Percentiles rank a stretch among this genome's conserved stretches.
phyloP scores from a whole-genome alignment of 2,797 vertebrate species.

The Australoheros facetus region DNA sequence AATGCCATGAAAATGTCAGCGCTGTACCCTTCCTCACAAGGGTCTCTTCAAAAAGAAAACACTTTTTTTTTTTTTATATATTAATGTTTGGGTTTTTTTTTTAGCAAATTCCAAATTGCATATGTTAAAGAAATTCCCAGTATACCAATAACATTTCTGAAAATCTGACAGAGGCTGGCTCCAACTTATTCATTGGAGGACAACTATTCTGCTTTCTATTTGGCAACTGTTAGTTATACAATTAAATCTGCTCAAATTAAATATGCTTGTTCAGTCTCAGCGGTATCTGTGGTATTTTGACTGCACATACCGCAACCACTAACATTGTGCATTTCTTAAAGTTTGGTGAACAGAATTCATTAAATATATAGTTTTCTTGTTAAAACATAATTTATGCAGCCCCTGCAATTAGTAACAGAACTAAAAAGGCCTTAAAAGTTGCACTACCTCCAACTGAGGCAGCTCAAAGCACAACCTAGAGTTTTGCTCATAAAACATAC shows the following conservation, averaged over 20 bases:
- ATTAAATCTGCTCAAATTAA: slow-evolving; percentile 31
- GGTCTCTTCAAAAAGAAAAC: slow-evolving; percentile 15
- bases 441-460: not conserved
- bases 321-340: slow-evolving; percentile 9
- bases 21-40: slow-evolving; percentile 25
- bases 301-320: not conserved
- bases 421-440: not conserved
- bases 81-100: not conserved
- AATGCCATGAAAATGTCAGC: slow-evolving; percentile 79
- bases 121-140: slow-evolving; percentile 5
- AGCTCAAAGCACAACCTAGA: not conserved
- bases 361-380: not conserved
- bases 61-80: slow-evolving; percentile 27
- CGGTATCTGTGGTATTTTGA: slow-evolving; percentile 5
- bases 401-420: not conserved
- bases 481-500: not conserved
- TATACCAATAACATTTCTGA: slow-evolving; percentile 29
- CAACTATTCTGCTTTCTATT: slow-evolving; percentile 9
- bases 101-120: slow-evolving; percentile 11
- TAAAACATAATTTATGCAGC: not conserved
- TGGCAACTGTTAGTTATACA: slow-evolving; percentile 22
- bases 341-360: not conserved
- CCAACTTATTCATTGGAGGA: slow-evolving; percentile 9
- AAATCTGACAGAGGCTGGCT: slow-evolving; percentile 3
- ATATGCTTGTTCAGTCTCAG: slow-evolving; percentile 7